Percentiles rank a stretch among this genome's conserved stretches.
phyloP scores from a whole-genome alignment of 2,113 vertebrate species.

The Donacobius atricapilla region DNA sequence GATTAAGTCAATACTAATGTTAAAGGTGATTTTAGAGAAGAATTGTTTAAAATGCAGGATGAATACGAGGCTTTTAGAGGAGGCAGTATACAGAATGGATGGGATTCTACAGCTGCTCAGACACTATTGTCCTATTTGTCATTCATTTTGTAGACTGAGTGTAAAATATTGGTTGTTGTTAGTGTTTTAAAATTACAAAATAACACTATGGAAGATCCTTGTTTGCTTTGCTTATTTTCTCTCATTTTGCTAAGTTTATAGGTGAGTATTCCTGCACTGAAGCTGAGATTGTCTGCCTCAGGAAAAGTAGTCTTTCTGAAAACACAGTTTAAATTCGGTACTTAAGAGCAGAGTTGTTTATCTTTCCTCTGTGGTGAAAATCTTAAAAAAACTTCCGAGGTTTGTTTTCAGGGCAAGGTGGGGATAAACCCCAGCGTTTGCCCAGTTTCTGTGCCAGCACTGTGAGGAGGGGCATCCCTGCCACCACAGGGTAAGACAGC shows the following conservation, averaged over 20 bases:
- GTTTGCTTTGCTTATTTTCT: not conserved
- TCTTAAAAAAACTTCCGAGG: not conserved
- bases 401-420: not conserved
- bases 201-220: not conserved
- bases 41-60: not conserved
- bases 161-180: not conserved
- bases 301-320: not conserved
- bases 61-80: not conserved
- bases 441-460: not conserved
- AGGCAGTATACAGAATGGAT: not conserved
- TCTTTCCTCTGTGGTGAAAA: not conserved
- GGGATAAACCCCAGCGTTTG: not conserved
- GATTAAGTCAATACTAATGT: not conserved
- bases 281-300: not conserved
- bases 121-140: not conserved
- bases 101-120: not conserved
- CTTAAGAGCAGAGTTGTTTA: not conserved
- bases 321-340: not conserved
- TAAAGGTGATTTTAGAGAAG: not conserved
- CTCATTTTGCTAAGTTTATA: not conserved
- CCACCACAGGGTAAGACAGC: not conserved
- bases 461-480: not conserved
- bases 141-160: not conserved
- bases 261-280: not conserved
- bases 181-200: not conserved